Evolutionary conservation across 2,888 invertebrate genomes (phyloP).

Genomic region (Orthonevra nobilis): DNA sequence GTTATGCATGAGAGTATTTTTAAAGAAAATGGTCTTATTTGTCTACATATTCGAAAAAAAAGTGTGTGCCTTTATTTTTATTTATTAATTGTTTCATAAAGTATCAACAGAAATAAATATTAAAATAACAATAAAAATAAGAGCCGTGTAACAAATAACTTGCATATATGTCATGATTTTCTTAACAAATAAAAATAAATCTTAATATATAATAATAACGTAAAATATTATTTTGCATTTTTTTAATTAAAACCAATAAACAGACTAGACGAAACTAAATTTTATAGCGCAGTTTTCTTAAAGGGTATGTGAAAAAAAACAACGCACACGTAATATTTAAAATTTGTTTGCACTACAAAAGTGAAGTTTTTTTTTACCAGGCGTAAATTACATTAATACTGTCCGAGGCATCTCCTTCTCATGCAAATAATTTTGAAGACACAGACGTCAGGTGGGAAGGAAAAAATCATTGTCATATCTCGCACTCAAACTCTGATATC

Average conservation of each 20-base stretch:
- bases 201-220: constrained; percentile 1
- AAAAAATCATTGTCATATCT: constrained; percentile 81
- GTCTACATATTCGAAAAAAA: too few relatives aligned
- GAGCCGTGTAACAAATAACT: constrained; percentile 39
- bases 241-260: constrained; percentile 39
- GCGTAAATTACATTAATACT: constrained; percentile 61
- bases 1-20: too few relatives aligned
- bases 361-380: constrained; percentile 72
- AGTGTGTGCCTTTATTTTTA: too few relatives aligned
- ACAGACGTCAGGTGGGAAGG: constrained; percentile 20
- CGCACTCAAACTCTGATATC: constrained; percentile 85
- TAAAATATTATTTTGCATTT: too few relatives aligned
- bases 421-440: constrained; percentile 18
- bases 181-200: constrained; percentile 12
- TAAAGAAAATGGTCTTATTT: too few relatives aligned
- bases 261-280: constrained; percentile 64
- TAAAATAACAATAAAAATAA: constrained; percentile 42
- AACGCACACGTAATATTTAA: constrained; percentile 32
- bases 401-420: constrained; percentile 39
- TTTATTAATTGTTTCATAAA: constrained; percentile 31
- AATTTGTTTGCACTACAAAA: constrained; percentile 75
- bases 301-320: constrained; percentile 23
- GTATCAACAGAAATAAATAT: constrained; percentile 61
- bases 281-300: constrained; percentile 29
- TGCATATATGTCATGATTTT: constrained; percentile 35